phyloP scores from a whole-genome alignment of 2,888 invertebrate species.

The Dorcus parallelipipedus region DNA sequence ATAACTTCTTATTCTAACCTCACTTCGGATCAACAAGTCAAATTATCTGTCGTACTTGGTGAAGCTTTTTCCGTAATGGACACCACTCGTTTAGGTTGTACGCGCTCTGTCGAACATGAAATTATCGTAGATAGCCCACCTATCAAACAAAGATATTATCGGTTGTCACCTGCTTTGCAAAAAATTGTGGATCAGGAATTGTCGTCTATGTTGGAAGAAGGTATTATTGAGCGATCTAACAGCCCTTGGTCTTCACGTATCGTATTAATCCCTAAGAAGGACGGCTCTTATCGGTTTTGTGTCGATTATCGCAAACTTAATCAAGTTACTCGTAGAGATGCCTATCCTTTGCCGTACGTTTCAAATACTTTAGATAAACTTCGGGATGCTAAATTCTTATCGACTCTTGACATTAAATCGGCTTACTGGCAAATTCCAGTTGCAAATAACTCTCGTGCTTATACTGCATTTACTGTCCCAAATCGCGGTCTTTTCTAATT shows the following conservation, averaged over 20 bases:
- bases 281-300: conserved; percentile 31
- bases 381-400: conserved; percentile 31
- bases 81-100: conserved; percentile 7
- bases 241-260: conserved; percentile 24
- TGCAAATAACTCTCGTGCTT: conserved; percentile 14
- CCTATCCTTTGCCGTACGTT: conserved; percentile 35
- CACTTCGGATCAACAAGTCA: background rate
- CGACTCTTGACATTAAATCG: conserved; percentile 32
- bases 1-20: background rate
- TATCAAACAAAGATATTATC: conserved; percentile 29
- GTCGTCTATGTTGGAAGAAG: conserved; percentile 23
- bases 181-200: conserved; percentile 25
- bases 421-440: conserved; percentile 35
- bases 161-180: conserved; percentile 26
- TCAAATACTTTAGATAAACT: conserved; percentile 32
- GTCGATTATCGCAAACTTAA: conserved; percentile 36
- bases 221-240: conserved; percentile 25
- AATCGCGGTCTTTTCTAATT: conserved; percentile 23
- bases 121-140: conserved; percentile 6
- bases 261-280: conserved; percentile 21
- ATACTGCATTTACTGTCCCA: conserved; percentile 28
- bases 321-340: conserved; percentile 31
- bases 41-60: background rate
- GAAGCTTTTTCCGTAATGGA: background rate
- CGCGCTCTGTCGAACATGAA: conserved; percentile 9